Evolutionary conservation across 1,140 invertebrate genomes (phyloP).

Genomic region (Bombus polaris): DNA sequence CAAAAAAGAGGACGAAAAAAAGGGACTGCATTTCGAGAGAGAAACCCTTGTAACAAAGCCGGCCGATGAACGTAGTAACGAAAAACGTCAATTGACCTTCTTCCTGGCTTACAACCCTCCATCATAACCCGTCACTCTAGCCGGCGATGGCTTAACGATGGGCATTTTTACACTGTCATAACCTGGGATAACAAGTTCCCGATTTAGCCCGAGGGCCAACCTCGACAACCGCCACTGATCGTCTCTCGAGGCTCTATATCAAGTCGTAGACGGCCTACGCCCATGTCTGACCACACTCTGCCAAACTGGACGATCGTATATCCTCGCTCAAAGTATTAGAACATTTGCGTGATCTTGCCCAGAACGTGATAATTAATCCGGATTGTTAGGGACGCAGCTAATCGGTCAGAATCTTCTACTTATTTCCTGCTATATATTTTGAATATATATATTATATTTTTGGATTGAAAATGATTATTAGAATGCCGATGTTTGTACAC

Average conservation of each 20-base stretch:
- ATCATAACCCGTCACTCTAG: not conserved
- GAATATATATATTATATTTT: too few relatives aligned
- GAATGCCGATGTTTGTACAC: too few relatives aligned
- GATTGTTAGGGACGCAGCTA: too few relatives aligned
- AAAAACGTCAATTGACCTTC: slow-evolving; percentile 30
- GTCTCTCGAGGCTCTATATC: slow-evolving; percentile 19
- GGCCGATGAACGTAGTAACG: not conserved
- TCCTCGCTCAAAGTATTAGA: slow-evolving; percentile 52
- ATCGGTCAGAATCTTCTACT: too few relatives aligned
- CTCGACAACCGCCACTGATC: slow-evolving; percentile 63
- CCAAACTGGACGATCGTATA: slow-evolving; percentile 33
- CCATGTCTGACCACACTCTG: slow-evolving; percentile 68
- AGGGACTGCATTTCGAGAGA: too few relatives aligned
- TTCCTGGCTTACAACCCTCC: not conserved
- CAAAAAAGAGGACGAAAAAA: too few relatives aligned
- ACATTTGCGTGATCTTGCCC: not conserved
- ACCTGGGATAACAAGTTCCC: slow-evolving; percentile 75
- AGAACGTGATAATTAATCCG: too few relatives aligned
- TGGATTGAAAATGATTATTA: too few relatives aligned
- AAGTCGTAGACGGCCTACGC: too few relatives aligned
- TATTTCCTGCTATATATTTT: too few relatives aligned
- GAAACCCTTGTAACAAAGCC: not conserved
- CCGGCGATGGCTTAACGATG: slow-evolving; percentile 64
- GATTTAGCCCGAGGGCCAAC: slow-evolving; percentile 69
- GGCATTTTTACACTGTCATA: slow-evolving; percentile 76